phyloP scores from a whole-genome alignment of 2,113 vertebrate genomes.

The Enhydra lutris region DNA sequence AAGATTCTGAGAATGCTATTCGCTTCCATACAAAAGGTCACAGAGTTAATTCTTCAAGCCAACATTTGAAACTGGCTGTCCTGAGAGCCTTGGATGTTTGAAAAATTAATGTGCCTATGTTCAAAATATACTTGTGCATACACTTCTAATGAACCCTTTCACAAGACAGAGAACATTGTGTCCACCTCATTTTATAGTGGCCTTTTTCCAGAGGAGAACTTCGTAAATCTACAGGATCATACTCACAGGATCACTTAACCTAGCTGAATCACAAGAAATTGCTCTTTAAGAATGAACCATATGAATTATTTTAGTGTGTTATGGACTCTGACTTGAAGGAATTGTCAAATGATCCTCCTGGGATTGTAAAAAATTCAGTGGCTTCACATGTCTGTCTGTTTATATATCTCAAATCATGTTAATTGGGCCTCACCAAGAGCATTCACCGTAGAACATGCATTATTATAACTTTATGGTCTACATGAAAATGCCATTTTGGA shows the following conservation, averaged over 20 bases:
- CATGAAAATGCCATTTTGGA: background rate
- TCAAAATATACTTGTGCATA: constrained; percentile 23
- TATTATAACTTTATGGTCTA: background rate
- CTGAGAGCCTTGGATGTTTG: constrained; percentile 17
- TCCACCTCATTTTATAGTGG: background rate
- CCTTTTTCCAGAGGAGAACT: background rate
- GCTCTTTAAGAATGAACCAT: background rate
- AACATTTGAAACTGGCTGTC: background rate
- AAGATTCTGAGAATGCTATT: constrained; percentile 38
- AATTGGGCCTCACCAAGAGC: background rate
- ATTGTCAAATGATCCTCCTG: background rate
- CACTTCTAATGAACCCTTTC: background rate
- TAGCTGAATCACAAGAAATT: background rate
- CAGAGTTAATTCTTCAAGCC: constrained; percentile 15
- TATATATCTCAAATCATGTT: constrained; percentile 1
- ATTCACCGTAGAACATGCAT: background rate
- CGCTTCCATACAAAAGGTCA: constrained; percentile 58
- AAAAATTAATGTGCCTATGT: constrained; percentile 34
- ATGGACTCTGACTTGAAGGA: background rate
- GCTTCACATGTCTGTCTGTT: background rate
- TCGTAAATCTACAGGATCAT: background rate
- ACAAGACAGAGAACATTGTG: constrained; percentile 30
- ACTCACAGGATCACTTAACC: background rate
- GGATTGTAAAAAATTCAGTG: background rate
- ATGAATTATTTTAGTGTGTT: background rate